Percentiles rank a stretch among this genome's conserved stretches.
Conservation (phyloP, 2,888 invertebrate genomes). For the Ypsolopha sequella region DNA sequence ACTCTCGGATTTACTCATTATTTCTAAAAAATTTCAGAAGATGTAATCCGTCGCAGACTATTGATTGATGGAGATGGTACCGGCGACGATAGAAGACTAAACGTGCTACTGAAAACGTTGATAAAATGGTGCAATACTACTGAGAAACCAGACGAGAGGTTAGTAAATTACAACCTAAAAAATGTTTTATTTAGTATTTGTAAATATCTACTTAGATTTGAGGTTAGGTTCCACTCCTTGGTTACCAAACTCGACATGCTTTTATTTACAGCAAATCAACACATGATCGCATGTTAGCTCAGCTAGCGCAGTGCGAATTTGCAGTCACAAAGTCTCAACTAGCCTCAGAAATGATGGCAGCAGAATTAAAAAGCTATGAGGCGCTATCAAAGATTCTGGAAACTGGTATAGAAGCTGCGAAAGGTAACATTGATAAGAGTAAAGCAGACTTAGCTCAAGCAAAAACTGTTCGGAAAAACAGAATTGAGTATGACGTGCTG, state of each 20-base stretch:
- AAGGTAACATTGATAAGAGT: conserved; percentile 83
- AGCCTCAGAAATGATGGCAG: conserved; percentile 84
- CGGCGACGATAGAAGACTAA: conserved; percentile 93
- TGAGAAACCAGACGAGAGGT: conserved; percentile 77
- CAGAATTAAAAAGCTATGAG: conserved; percentile 87
- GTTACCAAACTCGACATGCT: background rate
- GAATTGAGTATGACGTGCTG: conserved; percentile 92
- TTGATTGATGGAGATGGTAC: conserved; percentile 98
- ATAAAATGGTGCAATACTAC: conserved; percentile 82
- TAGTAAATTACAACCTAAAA: conserved; percentile 16
- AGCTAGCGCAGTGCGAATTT: conserved; percentile 89
- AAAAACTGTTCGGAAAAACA: conserved; percentile 88
- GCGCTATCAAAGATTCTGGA: conserved; percentile 82
- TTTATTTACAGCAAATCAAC: conserved; percentile 70
- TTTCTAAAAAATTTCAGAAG: conserved; percentile 74
- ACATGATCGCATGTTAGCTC: conserved; percentile 84
- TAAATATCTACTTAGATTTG: background rate
- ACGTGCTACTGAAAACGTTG: conserved; percentile 85
- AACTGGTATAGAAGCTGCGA: conserved; percentile 82
- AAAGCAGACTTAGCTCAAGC: conserved; percentile 86
- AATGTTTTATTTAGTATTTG: too few species aligned
- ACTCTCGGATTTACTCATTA: too few species aligned
- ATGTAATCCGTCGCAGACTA: conserved; percentile 90
- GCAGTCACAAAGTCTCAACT: conserved; percentile 86
- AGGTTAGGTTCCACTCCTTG: background rate